Evolutionary conservation across 2,888 invertebrate species (phyloP).

Genomic region (Ornithoptera alexandrae): DNA sequence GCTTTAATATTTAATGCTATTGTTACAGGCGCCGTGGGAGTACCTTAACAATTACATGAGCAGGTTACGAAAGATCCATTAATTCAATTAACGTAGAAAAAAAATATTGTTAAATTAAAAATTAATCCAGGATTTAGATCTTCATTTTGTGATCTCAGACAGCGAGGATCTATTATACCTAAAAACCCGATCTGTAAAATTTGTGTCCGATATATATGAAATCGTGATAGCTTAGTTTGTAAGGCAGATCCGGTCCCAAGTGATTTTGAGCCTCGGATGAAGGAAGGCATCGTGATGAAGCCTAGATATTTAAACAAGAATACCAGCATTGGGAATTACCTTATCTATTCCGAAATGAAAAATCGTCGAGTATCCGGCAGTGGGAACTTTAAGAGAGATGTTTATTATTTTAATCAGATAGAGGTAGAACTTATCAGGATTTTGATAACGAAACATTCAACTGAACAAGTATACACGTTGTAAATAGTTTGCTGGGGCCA

Average conservation of each 20-base stretch:
- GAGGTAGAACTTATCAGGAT: background rate
- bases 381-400: background rate
- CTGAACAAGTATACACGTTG: background rate
- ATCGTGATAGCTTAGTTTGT: too few species aligned
- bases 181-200: too few species aligned
- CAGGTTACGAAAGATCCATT: background rate
- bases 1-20: constrained; percentile 63
- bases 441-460: constrained; percentile 2
- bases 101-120: background rate
- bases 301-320: too few species aligned
- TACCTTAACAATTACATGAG: constrained; percentile 44
- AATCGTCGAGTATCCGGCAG: background rate
- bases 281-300: too few species aligned
- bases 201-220: too few species aligned
- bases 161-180: too few species aligned
- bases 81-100: background rate
- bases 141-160: too few species aligned
- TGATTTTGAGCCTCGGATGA: too few species aligned
- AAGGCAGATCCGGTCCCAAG: too few species aligned
- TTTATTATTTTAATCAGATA: background rate
- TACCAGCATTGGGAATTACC: too few species aligned
- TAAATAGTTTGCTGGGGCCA: constrained; percentile 1
- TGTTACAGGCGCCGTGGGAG: constrained; percentile 49
- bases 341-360: too few species aligned
- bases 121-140: too few species aligned